Base-by-base conservation (phyloP, 2,888 invertebrate species). In the Resseliella maxima region DNA sequence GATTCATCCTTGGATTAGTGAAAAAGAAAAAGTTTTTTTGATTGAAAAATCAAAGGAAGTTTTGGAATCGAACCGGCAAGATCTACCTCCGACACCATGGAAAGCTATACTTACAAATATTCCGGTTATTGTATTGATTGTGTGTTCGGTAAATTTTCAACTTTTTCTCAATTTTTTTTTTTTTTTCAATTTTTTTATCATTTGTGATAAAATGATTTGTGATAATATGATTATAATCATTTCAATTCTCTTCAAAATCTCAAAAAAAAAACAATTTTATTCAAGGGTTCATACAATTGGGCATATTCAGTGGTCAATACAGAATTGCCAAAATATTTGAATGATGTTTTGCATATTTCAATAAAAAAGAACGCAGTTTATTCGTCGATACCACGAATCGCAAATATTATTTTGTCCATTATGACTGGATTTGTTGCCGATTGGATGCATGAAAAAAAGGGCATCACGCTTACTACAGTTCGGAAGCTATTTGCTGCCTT, bases 251-350 rank as follows among this genome's bases (percentile, higher is more conserved):
- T n/a, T n/a, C n/a, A n/a, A n/a, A n/a, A n/a, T n/a, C n/a, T n/a
- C 41, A 41, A 41, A 41, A 41, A 15, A 2, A 50, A 50, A 50
- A 15, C 8, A 50, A 50, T 50, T 50, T 50, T n/a, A n/a, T n/a
- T n/a, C n/a, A n/a, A 83, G 83, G 38, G 36, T 6, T 36, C n/a
- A 10, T 31, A 94, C 89, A 94, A 94, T 88, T 95, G 94, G 93
- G 94, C 94, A 6, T 94, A 94, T 89, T 94, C 94, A 89, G 94
- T 94, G 3, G 94, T 95, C 93, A 93, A 94, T 31, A 94, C 94
- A 0, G 94, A 95, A 89, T 91, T 95, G 18, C 95, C 95, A 0
- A 94, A 94, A 87, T 95, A 94, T 90, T 94, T 94, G 93, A 93
- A 93, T 59, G 94, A 94, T 87, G 93, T 95, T 0, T 90, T 95